Conservation (phyloP, 2,113 vertebrate genomes). For the Gasterosteus nipponicus region DNA sequence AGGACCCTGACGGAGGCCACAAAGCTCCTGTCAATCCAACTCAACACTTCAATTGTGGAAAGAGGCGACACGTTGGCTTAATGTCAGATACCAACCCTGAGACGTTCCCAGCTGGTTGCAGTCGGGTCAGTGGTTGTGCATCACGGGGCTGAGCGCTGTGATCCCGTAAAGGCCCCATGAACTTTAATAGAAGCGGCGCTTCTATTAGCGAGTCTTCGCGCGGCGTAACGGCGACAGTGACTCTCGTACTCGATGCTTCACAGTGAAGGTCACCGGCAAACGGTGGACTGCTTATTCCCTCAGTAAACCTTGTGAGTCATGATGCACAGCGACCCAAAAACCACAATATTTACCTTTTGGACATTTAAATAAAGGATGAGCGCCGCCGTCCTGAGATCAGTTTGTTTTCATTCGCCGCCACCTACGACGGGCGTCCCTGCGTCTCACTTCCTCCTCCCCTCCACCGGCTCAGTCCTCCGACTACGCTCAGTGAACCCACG, state of each 20-base stretch:
- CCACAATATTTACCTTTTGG: not conserved
- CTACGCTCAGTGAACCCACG: not conserved
- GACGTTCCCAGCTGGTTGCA: too few relatives aligned
- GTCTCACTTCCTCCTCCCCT: conserved; percentile 6
- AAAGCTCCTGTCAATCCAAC: too few relatives aligned
- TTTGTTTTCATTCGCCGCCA: conserved; percentile 30
- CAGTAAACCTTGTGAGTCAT: too few relatives aligned
- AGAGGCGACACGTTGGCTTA: too few relatives aligned
- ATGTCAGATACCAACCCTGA: too few relatives aligned
- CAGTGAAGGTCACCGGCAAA: not conserved
- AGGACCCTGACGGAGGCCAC: not conserved
- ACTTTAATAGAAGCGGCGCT: too few relatives aligned
- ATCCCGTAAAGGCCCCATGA: too few relatives aligned
- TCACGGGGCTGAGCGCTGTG: too few relatives aligned
- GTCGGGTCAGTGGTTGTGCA: too few relatives aligned
- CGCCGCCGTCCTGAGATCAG: conserved; percentile 18
- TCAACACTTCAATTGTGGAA: too few relatives aligned
- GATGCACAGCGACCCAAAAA: not conserved
- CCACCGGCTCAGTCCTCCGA: conserved; percentile 5
- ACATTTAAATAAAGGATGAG: not conserved
- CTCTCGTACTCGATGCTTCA: not conserved
- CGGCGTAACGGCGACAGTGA: not conserved
- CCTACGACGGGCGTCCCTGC: conserved; percentile 17
- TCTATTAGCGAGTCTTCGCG: too few relatives aligned
- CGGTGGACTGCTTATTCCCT: too few relatives aligned